Base-by-base conservation (phyloP, 2,888 invertebrate genomes). In the Drosophila flavopinicola region DNA sequence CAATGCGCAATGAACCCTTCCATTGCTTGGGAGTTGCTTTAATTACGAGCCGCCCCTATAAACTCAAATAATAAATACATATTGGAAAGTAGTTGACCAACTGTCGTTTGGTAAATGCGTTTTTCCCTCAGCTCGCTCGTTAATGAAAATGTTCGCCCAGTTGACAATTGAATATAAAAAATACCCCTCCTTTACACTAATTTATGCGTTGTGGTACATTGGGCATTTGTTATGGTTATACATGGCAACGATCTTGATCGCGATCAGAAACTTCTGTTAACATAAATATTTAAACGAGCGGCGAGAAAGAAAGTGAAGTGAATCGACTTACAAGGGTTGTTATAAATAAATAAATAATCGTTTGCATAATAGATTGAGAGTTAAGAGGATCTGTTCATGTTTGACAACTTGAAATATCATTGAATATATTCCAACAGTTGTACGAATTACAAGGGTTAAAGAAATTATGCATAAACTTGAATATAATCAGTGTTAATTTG, bases 191-290 rank as follows among this genome's bases (percentile, higher is more conserved):
- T 15, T 29, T 49, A 33, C 38, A 13, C 45, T 80, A 80, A 83
- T 83, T 83, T 83, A 83, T 87, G 87, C 74, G 70, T 53, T 68
- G 61, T 49, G 84, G 68, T 38, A 47, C 75, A 80, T 79, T 79
- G 80, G 27, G 57, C 52, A 68, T 79, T 35, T 58, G 41, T 57
- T 60, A 39, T 49, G 53, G 32, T 56, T 11, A 27, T 37, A 30
- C 15, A 24, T 45, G 74, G 54, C 65, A 72, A 35, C 58, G 71
- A 82, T 82, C 74, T 32, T 15, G 53, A 71, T 68, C 52, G 24
- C 32, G 32, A 52, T 67, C 68, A 29, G 27, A 49, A 56, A 77
- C 70, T 78, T 42, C 49, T 77, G 75, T 74, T 83, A 54, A 27
- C 63, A 67, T 54, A 63, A 64, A 48, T 65, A 42, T 47, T 20